Conservation (phyloP, 2,888 invertebrate species). For the Hetaerina titia region DNA sequence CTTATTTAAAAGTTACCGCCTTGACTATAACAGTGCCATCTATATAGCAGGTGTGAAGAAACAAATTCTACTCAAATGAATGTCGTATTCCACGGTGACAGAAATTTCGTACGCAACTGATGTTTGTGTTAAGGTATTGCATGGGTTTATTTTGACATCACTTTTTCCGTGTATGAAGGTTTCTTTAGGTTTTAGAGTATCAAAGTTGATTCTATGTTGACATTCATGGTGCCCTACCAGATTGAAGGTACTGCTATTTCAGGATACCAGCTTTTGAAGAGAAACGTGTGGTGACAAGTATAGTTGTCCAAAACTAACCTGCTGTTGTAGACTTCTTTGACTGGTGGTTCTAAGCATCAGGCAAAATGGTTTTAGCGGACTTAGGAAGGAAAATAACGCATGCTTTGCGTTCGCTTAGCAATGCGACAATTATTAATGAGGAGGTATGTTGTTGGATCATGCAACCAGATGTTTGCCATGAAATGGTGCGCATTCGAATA, state of each 20-base stretch:
- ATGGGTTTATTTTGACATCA: neutral
- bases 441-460: constrained; percentile 83
- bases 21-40: neutral
- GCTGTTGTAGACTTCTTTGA: neutral
- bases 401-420: constrained; percentile 97
- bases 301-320: neutral
- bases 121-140: constrained; percentile 42
- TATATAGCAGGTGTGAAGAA: neutral
- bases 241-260: neutral
- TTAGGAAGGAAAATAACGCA: constrained; percentile 99
- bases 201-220: neutral
- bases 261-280: constrained; percentile 25
- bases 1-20: neutral
- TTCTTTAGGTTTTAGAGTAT: neutral
- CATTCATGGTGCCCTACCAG: constrained; percentile 23
- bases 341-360: neutral
- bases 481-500: neutral
- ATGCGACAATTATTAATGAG: constrained; percentile 98
- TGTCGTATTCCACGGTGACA: constrained; percentile 63
- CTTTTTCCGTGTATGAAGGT: neutral
- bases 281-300: constrained; percentile 62
- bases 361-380: constrained; percentile 98
- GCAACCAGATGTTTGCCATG: constrained; percentile 72
- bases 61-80: neutral
- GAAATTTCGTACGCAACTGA: constrained; percentile 36